phyloP scores from a whole-genome alignment of 2,797 vertebrate genomes.

The Hippopotamyrus pictus region DNA sequence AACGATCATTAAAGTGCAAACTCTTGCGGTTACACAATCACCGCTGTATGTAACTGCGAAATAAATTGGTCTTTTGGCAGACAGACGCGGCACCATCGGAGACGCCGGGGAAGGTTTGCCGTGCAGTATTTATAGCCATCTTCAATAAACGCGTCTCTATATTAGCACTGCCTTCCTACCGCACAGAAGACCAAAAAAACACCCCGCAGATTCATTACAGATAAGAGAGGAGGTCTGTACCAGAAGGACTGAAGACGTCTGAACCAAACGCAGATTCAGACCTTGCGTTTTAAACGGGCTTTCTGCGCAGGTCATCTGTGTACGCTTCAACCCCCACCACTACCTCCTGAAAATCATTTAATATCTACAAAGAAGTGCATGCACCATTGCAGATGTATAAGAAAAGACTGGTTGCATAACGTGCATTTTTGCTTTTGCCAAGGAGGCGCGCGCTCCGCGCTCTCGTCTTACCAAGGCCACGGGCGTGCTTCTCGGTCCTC shows the following conservation, averaged over 20 bases:
- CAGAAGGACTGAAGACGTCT: background rate
- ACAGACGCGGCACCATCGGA: background rate
- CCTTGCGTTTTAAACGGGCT: background rate
- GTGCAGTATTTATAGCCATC: background rate
- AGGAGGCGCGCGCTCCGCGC: background rate
- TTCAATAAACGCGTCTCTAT: background rate
- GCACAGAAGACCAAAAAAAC: background rate
- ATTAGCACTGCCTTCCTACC: background rate
- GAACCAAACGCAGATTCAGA: background rate
- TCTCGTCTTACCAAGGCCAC: background rate
- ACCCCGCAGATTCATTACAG: background rate
- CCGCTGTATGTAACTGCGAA: background rate
- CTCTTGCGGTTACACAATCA: background rate
- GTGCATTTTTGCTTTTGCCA: background rate
- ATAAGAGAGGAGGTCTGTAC: background rate
- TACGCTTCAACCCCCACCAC: background rate
- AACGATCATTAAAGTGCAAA: background rate
- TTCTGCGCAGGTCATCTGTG: background rate
- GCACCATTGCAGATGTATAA: background rate
- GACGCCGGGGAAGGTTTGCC: background rate
- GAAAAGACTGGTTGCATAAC: background rate
- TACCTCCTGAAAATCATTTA: background rate
- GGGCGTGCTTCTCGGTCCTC: background rate
- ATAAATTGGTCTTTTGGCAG: background rate
- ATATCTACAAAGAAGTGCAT: background rate